Evolutionary conservation across 2,888 invertebrate genomes (phyloP).

Genomic region (Clostera curtula): DNA sequence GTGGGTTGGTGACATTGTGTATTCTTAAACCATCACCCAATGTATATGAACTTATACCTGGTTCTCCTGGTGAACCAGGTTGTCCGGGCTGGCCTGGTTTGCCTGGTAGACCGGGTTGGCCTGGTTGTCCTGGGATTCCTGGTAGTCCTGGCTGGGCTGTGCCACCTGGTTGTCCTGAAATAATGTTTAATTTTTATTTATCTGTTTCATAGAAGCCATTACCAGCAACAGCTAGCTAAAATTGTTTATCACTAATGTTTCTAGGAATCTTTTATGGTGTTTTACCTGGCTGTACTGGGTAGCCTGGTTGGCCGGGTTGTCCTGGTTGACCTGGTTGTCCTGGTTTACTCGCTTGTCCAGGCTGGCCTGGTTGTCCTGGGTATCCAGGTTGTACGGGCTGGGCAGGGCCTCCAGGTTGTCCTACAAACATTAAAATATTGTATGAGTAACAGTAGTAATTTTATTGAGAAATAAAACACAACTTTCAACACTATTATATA

Average conservation of each 20-base stretch:
- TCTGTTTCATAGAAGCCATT: too few species aligned
- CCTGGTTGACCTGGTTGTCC: conserved; percentile 16
- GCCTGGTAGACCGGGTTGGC: conserved; percentile 58
- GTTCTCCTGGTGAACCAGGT: conserved; percentile 24
- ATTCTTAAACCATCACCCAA: neutral
- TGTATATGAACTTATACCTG: conserved; percentile 13
- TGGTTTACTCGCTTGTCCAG: conserved; percentile 14
- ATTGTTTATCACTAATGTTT: too few species aligned
- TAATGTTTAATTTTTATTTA: too few species aligned
- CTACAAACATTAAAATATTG: too few species aligned
- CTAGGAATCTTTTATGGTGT: too few species aligned
- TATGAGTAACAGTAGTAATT: too few species aligned
- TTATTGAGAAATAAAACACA: too few species aligned
- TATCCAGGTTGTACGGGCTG: conserved; percentile 23
- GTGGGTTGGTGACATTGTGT: too few species aligned
- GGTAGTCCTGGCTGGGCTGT: conserved; percentile 23
- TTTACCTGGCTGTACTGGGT: conserved; percentile 21
- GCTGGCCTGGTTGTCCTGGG: conserved; percentile 24
- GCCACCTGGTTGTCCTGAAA: conserved; percentile 20
- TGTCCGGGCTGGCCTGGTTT: conserved; percentile 26
- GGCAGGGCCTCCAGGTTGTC: conserved; percentile 23
- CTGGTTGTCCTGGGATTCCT: conserved; percentile 13
- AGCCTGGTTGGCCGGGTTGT: conserved; percentile 24
- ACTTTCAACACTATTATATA: too few species aligned
- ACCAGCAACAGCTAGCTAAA: too few species aligned